phyloP scores from a whole-genome alignment of 2,888 invertebrate species.

The Trachelus iudaicus region DNA sequence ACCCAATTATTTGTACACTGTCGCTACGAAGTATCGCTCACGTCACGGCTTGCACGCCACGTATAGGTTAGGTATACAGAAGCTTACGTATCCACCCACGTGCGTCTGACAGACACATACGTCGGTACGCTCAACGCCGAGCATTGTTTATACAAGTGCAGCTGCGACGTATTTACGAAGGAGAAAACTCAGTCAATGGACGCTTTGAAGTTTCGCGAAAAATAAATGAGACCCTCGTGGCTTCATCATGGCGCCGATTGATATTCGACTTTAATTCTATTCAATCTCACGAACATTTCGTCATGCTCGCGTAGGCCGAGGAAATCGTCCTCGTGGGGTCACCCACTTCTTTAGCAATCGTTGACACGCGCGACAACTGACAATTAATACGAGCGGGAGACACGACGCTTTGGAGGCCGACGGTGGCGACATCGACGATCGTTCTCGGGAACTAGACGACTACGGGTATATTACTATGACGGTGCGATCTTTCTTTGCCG shows the following conservation, averaged over 20 bases:
- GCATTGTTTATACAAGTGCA: slow-evolving; percentile 44
- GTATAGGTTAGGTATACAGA: not conserved
- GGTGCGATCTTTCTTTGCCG: not conserved
- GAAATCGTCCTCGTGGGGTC: not conserved
- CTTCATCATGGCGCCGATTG: not conserved
- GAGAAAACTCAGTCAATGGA: not conserved
- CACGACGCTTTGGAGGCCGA: not conserved
- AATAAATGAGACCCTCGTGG: not conserved
- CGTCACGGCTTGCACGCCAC: not conserved
- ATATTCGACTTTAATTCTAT: not conserved
- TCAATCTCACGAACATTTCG: not conserved
- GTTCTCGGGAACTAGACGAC: not conserved
- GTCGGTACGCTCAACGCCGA: slow-evolving; percentile 34
- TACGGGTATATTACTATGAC: not conserved
- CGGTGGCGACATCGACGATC: not conserved
- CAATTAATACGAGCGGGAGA: not conserved
- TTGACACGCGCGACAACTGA: not conserved
- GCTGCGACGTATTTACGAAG: slow-evolving; percentile 29
- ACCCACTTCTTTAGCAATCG: not conserved
- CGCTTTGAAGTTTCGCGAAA: not conserved
- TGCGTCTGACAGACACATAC: slow-evolving; percentile 19
- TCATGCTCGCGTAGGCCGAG: not conserved
- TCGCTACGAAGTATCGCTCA: not conserved
- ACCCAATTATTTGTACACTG: not conserved
- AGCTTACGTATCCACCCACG: not conserved